Evolutionary conservation across 1,140 invertebrate genomes (phyloP), one percentile per base, ranked within the genome.

Genomic region (Laupala kohalensis): DNA sequence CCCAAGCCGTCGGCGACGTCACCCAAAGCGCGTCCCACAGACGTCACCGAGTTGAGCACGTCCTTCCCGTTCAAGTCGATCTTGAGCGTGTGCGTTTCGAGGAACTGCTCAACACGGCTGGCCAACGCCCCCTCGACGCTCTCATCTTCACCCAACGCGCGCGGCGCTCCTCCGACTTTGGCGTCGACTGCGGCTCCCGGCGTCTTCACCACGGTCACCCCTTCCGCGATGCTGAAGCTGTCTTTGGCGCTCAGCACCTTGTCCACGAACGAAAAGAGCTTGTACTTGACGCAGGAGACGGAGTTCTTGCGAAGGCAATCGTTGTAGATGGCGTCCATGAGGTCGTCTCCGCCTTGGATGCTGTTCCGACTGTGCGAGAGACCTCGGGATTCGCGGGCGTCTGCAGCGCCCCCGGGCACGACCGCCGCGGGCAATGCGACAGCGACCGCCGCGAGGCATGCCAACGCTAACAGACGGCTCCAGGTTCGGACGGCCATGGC

Each of bases 51-150:
- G 71, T 89, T 89, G 4, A 92, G 84, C n/a, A 93, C 89, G 76
- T 94, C 91, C 69, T 85, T 86, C 26, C 92, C 92, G 80, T 92
- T 92, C 65, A 94, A 83, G 80, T 94, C 90, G n/a, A 94, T 86
- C 77, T 92, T 90, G 69, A 94, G 81, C 25, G 90, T 88, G 80
- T 92, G 91, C 0, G 89, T 88, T 76, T 87, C 87, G 30, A 94
- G 80, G 80, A 92, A 94, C 67, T 86, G 84, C 74, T 89, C 86
- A 62, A 92, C 80, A 69, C 90, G 85, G 72, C 85, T 86, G 69
- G 87, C 80, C 27, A 90, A 76, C 71, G 91, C 79, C 23, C 87
- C 84, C 72, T 92, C 90, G 13, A 71, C 74, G 65, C 74, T 75
- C 0, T 70, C 71, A 25, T 85, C 84, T 69, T 78, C 82, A 77